A percentile compares a stretch with the other conserved stretches of the same genome.
phyloP scores from a whole-genome alignment of 1,140 invertebrate genomes.

The Drosophila ambigua region DNA sequence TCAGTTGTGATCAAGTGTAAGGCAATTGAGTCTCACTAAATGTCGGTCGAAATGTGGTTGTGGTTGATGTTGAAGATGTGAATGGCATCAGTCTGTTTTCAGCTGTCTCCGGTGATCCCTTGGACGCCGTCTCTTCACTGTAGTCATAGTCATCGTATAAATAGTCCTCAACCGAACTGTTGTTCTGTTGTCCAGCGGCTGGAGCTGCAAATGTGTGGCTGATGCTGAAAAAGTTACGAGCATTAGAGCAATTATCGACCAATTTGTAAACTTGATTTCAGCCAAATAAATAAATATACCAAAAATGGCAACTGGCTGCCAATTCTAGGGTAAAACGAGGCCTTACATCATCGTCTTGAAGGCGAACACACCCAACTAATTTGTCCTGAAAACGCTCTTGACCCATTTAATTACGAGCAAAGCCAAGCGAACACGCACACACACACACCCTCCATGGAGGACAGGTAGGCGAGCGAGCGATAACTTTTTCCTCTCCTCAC shows the following conservation, averaged over 20 bases:
- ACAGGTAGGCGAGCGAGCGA: background rate
- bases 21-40: slow-evolving; percentile 51
- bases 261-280: slow-evolving; percentile 47
- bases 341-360: slow-evolving; percentile 55
- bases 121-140: slow-evolving; percentile 26
- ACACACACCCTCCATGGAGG: slow-evolving; percentile 13
- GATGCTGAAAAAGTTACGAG: slow-evolving; percentile 42
- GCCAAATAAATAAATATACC: slow-evolving; percentile 32
- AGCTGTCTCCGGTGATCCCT: slow-evolving; percentile 45
- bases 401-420: slow-evolving; percentile 53
- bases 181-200: slow-evolving; percentile 35
- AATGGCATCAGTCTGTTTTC: slow-evolving; percentile 57
- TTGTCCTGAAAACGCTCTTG: slow-evolving; percentile 75
- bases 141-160: slow-evolving; percentile 63
- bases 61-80: slow-evolving; percentile 52
- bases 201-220: slow-evolving; percentile 66
- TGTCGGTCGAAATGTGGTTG: slow-evolving; percentile 69
- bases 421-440: slow-evolving; percentile 23
- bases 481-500: slow-evolving; percentile 41
- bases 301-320: slow-evolving; percentile 39
- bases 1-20: background rate
- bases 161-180: slow-evolving; percentile 38
- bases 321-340: slow-evolving; percentile 38
- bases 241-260: slow-evolving; percentile 38
- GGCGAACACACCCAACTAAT: slow-evolving; percentile 64